Evolutionary conservation across 2,113 vertebrate genomes (phyloP), one percentile per base, ranked within the genome.

Genomic region (Crotalus helleri): DNA sequence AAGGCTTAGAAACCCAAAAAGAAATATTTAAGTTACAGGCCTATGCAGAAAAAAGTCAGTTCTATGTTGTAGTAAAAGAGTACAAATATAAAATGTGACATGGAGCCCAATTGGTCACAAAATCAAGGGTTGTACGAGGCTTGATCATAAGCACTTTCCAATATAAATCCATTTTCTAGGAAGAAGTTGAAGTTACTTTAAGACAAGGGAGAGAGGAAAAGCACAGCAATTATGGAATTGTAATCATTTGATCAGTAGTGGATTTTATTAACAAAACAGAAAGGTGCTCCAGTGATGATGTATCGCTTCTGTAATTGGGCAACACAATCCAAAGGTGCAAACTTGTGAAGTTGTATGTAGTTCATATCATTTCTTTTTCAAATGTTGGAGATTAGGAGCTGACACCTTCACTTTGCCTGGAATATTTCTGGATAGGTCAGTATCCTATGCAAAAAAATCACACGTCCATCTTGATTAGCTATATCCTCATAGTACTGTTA

Each of bases 401-500:
- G 99, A 99, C 19, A 99, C 98, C 95, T 99, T 99, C 7, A 99
- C 99, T 97, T 99, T 99, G 2, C 99, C 99, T 0, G 99, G 99
- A 95, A 99, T 98, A 93, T 99, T 99, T 94, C 99, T 98, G 88
- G 98, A 99, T 58, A 99, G 97, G 92, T 99, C 99, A 0, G 98
- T 98, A 89, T 99, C 99, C 99, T 99, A 87, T n/a, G 91, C 93
- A 95, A 97, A 85, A 4, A 13, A 95, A 51, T 23, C 21, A 85
- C 7, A 44, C 5, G 51, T 46, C 15, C 10, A 24, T 44, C n/a
- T 44, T 57, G 13, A 85, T 92, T 58, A 92, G 44, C 7, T 29
- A 24, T 26, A 46, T 44, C 39, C 17, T 81, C 5, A 53, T 6
- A 69, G 53, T 81, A 59, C 12, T 33, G 5, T 49, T 58, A 85